Evolutionary conservation across 2,113 vertebrate genomes (phyloP).

Genomic region (Glareola pratincola): DNA sequence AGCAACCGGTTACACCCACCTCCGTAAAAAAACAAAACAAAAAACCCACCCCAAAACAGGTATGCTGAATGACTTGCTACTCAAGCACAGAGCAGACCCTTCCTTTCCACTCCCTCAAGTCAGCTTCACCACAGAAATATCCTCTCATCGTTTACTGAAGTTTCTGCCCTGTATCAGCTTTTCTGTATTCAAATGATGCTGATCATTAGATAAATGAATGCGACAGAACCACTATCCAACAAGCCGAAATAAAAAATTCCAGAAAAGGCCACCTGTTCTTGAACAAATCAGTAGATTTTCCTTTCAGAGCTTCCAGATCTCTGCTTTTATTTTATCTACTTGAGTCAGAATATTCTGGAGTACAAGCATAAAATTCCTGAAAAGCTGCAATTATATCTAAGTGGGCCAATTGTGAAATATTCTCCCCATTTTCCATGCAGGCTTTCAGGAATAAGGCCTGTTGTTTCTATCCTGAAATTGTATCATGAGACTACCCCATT

Average conservation of each 20-base stretch:
- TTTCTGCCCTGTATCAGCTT: not conserved
- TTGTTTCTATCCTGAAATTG: not conserved
- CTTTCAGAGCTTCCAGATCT: not conserved
- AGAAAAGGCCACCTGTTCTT: not conserved
- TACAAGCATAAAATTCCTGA: not conserved
- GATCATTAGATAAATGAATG: not conserved
- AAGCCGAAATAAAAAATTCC: not conserved
- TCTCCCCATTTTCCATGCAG: not conserved
- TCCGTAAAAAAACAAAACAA: not conserved
- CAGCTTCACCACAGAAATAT: not conserved
- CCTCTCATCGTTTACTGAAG: not conserved
- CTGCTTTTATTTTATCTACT: not conserved
- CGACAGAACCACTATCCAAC: not conserved
- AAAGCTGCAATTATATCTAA: not conserved
- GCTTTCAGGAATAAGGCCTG: not conserved
- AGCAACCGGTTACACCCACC: not conserved
- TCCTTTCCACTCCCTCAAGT: not conserved
- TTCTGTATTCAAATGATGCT: not conserved
- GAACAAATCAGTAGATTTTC: not conserved
- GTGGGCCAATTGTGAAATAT: not conserved
- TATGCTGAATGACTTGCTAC: not conserved
- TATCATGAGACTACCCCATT: not conserved
- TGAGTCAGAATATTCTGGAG: not conserved
- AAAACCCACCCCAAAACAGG: not conserved
- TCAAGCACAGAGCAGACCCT: not conserved